A percentile compares a stretch with the other conserved stretches of the same genome.
These are phyloP conservation scores for Griposia aprilina DNA, from an alignment of 2,888 invertebrate genomes.

Conservation along the genomic window DNA sequence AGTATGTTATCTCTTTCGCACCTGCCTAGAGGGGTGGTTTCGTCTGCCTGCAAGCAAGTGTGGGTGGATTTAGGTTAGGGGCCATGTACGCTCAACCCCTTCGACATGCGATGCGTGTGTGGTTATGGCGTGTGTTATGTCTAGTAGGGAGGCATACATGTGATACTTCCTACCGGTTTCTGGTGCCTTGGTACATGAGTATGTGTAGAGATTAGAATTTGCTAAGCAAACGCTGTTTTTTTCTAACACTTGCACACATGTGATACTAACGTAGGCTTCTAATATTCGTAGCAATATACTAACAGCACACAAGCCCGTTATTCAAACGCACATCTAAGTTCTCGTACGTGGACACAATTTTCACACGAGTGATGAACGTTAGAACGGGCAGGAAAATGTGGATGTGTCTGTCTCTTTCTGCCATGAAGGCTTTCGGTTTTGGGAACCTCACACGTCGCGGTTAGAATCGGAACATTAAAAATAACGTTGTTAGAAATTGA, in stretches of 20 bases:
- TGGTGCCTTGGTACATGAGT: constrained; percentile 87
- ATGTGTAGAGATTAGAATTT: constrained; percentile 91
- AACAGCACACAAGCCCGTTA: constrained; percentile 59
- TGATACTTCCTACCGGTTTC: constrained; percentile 80
- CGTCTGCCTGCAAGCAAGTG: constrained; percentile 66
- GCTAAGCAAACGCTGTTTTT: constrained; percentile 88
- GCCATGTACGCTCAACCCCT: constrained; percentile 85
- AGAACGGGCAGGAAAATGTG: constrained; percentile 67
- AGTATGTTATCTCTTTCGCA: constrained; percentile 77
- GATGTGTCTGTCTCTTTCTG: constrained; percentile 65
- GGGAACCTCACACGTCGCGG: constrained; percentile 69
- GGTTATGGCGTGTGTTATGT: constrained; percentile 84
- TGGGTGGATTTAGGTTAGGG: constrained; percentile 82
- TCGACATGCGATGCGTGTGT: constrained; percentile 85
- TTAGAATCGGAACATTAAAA: constrained; percentile 46
- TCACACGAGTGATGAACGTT: constrained; percentile 70
- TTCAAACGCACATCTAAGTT: constrained; percentile 73
- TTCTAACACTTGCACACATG: constrained; percentile 83
- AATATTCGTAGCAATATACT: constrained; percentile 66
- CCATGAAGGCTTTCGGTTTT: constrained; percentile 58
- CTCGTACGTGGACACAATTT: constrained; percentile 69
- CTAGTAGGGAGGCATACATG: constrained; percentile 85
- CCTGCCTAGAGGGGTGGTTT: constrained; percentile 82
- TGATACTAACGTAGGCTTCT: constrained; percentile 77
- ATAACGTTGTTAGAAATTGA: constrained; percentile 11